Percentiles rank a stretch among this genome's conserved stretches.
Evolutionary conservation across 2,888 invertebrate species (phyloP).

Genomic region (Argyresthia goedartella): DNA sequence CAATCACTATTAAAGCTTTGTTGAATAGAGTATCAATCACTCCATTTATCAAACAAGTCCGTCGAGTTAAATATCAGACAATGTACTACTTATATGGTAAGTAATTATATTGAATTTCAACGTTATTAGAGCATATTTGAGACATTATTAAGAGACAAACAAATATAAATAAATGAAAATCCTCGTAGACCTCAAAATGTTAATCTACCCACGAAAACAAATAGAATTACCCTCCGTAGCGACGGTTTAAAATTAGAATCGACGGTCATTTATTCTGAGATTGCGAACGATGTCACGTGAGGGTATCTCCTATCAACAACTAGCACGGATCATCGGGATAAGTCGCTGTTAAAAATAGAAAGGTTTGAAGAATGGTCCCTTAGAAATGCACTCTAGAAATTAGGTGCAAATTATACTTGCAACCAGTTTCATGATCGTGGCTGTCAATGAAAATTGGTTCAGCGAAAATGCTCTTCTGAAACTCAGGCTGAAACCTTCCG

Average conservation of each 20-base stretch:
- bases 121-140: too few relatives aligned
- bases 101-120: too few relatives aligned
- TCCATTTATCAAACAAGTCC: too few relatives aligned
- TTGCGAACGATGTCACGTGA: constrained; percentile 45
- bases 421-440: too few relatives aligned
- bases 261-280: constrained; percentile 59
- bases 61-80: too few relatives aligned
- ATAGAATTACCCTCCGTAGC: constrained; percentile 7
- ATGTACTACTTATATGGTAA: too few relatives aligned
- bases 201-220: not conserved
- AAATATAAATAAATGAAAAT: too few relatives aligned
- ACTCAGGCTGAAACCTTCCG: not conserved
- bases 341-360: not conserved
- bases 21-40: too few relatives aligned
- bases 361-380: not conserved
- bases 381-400: not conserved
- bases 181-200: too few relatives aligned
- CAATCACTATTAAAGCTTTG: too few relatives aligned
- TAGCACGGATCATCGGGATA: not conserved
- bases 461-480: not conserved
- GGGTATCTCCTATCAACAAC: not conserved
- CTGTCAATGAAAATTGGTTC: too few relatives aligned
- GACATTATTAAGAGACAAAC: too few relatives aligned
- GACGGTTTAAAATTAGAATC: constrained; percentile 53
- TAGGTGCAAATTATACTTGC: not conserved